These are phyloP conservation scores for Habropoda laboriosa DNA, from an alignment of 1,140 invertebrate genomes.

Conservation along the genomic window DNA sequence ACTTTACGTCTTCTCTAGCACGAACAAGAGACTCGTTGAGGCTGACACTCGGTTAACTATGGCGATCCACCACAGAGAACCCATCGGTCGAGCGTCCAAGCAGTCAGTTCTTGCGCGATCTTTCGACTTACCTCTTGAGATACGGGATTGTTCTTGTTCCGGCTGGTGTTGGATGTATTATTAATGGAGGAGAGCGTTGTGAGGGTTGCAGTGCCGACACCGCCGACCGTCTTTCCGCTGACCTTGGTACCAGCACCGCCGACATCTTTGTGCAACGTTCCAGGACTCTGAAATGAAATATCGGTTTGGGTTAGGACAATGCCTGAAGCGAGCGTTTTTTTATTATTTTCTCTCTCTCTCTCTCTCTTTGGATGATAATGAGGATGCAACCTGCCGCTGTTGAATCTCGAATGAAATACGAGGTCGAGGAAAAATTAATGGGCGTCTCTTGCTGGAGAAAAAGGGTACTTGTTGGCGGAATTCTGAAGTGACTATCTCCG, in stretches of 20 bases:
- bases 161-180: conserved; percentile 78
- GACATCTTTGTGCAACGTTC: conserved; percentile 81
- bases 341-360: background rate
- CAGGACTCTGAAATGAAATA: conserved; percentile 79
- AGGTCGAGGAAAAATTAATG: conserved; percentile 8
- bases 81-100: background rate
- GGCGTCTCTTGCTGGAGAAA: background rate
- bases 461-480: background rate
- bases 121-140: conserved; percentile 77
- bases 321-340: background rate
- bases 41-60: background rate
- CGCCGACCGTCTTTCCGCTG: conserved; percentile 78
- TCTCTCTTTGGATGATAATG: conserved; percentile 35
- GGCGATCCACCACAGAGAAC: background rate
- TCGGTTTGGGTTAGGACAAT: conserved; percentile 33
- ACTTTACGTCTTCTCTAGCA: background rate
- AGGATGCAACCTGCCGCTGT: background rate
- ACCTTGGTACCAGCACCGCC: conserved; percentile 80
- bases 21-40: background rate
- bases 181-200: conserved; percentile 80
- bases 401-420: conserved; percentile 24
- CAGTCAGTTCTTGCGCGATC: conserved; percentile 15
- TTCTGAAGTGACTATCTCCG: background rate
- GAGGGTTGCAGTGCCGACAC: conserved; percentile 79
- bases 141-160: conserved; percentile 78